phyloP scores from a whole-genome alignment of 1,140 invertebrate genomes.

The Apis mellifera region Amel_HAv3.1 CM009943.2:8657001-8657500 shows the following conservation, averaged over 20 bases:
- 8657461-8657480: conserved; percentile 41
- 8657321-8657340: conserved; percentile 13
- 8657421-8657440: conserved; percentile 5
- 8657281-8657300: too few species aligned
- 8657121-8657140: too few species aligned
- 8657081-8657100: neutral
- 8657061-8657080: neutral
- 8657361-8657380: conserved; percentile 38
- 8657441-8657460: conserved; percentile 36
- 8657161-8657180: neutral
- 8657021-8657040: too few species aligned
- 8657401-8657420: conserved; percentile 44
- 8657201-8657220: neutral
- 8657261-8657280: neutral
- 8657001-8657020: too few species aligned
- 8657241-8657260: conserved; percentile 15
- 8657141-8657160: too few species aligned
- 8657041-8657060: too few species aligned
- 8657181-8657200: neutral
- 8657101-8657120: neutral
- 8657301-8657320: neutral
- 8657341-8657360: conserved; percentile 40
- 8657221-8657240: conserved; percentile 10
- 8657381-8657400: conserved; percentile 9
- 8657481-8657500: neutral